Base-by-base conservation (phyloP, 2,113 vertebrate species). In the Brachyhypopomus occidentalis region DNA sequence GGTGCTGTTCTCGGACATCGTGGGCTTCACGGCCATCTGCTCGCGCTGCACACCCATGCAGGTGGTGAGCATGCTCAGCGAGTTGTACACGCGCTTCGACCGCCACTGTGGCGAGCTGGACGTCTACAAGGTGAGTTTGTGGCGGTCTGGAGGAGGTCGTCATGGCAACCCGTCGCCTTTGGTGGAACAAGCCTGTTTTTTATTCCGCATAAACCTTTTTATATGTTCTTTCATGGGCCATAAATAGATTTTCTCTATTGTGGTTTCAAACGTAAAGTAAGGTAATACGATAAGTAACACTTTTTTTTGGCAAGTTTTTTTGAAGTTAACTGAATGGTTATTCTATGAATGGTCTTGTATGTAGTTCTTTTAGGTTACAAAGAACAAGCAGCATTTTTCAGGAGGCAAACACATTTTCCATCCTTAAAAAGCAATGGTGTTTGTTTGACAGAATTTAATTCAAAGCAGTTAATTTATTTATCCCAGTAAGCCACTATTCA, bases 1-100 rank as follows among this genome's bases (percentile, higher is more conserved):
- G 1, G 96, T 99, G 96, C 95, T 99, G 67, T 99, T 99, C 92
- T 99, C 98, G 1, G 98, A 99, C 90, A 95, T 99, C 8, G 98
- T 99, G 82, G 98, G 98, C 78, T 99, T 99, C 93, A 99, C 98
- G 0, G 97, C 98, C 70, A 95, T 98, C 87, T 99, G 98, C 88
- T 95, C 96, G 0, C 93, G 91, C 4, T 99, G 97, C 72, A 97
- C 96, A 0, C 96, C 98, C 0, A 96, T 99, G 95, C 97, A 99
- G 92, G 97, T 99, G 90, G 96, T 99, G 89, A 97, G 96, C 88
- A 98, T 99, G 98, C 95, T 99, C 78, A 99, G 95, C 2, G 97
- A 96, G 58, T 90, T 99, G 60, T 99, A 99, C 90, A 99, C 98
- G 19, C 95, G 94, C 84, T 99, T 99, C 86, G 98, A 99, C 91